Evolutionary conservation across 1,140 invertebrate genomes (phyloP).

Genomic region (Zaprionus vittiger): DNA sequence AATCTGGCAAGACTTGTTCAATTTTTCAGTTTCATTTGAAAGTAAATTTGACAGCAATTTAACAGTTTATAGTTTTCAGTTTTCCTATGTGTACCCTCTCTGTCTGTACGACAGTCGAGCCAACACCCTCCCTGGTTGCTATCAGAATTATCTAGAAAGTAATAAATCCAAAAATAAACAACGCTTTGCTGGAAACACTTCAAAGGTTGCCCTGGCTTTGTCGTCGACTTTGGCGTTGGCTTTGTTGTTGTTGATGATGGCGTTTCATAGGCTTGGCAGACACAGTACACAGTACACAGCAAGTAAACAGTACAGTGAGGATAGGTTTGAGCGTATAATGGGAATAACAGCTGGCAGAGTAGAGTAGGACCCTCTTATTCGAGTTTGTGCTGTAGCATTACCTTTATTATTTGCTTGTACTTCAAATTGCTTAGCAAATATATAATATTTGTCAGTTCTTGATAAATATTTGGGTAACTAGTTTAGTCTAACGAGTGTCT

Average conservation of each 20-base stretch:
- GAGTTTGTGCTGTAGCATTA: not conserved
- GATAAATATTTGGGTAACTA: not conserved
- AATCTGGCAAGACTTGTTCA: not conserved
- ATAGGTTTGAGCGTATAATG: not conserved
- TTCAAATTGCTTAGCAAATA: not conserved
- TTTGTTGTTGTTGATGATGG: not conserved
- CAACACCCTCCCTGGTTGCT: not conserved
- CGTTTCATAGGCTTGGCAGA: not conserved
- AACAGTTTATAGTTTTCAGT: not conserved
- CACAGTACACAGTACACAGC: not conserved
- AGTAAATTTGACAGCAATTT: not conserved
- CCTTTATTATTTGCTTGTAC: not conserved
- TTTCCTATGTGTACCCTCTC: not conserved
- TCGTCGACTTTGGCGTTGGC: not conserved
- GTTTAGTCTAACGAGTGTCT: not conserved
- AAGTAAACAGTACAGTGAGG: not conserved
- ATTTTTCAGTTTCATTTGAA: not conserved
- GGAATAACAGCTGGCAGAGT: not conserved
- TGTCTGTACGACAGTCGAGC: not conserved
- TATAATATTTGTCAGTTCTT: not conserved
- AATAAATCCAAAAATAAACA: slow-evolving; percentile 23
- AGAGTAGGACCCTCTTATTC: not conserved
- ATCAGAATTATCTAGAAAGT: slow-evolving; percentile 14
- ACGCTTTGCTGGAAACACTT: slow-evolving; percentile 5
- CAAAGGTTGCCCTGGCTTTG: slow-evolving; percentile 4